Conservation (phyloP, 2,113 vertebrate genomes). For the Rallus limicola region DNA sequence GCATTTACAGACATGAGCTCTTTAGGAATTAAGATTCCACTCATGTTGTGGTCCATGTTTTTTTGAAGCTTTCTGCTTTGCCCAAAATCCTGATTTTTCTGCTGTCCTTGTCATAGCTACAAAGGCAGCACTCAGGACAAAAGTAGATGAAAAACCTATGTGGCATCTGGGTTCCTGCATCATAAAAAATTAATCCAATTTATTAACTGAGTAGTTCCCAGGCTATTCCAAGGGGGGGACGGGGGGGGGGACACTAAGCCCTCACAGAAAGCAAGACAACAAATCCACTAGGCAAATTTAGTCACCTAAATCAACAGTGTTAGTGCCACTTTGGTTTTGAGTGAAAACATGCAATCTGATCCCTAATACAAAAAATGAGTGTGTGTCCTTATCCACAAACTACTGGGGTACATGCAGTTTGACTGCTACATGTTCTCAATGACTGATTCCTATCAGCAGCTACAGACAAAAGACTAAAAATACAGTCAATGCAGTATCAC, state of each 20-base stretch:
- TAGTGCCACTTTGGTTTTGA: background rate
- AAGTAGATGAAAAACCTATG: background rate
- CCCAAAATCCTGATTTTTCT: background rate
- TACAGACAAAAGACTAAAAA: background rate
- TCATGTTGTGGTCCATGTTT: background rate
- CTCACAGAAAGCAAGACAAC: background rate
- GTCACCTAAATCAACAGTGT: background rate
- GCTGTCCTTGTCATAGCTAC: background rate
- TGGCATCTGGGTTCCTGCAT: background rate
- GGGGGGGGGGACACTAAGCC: too few relatives aligned
- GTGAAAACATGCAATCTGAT: background rate
- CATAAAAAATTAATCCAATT: background rate
- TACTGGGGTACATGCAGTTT: rapidly evolving
- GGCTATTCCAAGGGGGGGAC: background rate
- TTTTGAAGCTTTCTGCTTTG: background rate
- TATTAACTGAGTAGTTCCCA: background rate
- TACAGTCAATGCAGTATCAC: background rate
- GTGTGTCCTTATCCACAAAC: background rate
- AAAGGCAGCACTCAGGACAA: background rate
- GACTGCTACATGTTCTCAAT: background rate
- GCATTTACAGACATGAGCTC: background rate
- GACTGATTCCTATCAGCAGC: background rate
- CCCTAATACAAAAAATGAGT: background rate
- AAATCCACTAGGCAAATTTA: background rate
- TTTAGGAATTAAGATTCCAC: background rate